Evolutionary conservation across 2,797 vertebrate genomes (phyloP).

Genomic region (Eidolon dupreanum): DNA sequence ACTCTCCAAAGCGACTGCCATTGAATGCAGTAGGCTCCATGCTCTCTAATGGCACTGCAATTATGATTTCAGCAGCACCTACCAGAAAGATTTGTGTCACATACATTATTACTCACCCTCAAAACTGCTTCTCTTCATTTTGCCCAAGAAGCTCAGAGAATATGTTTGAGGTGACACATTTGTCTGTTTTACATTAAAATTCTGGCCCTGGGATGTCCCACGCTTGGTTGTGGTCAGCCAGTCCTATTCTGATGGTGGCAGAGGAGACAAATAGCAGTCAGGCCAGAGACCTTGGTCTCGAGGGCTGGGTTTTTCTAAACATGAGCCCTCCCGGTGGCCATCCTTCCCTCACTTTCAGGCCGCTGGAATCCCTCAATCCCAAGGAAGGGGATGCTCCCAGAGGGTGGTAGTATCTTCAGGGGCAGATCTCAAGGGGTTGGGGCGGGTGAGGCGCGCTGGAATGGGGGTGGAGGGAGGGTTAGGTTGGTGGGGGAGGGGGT

Average conservation of each 20-base stretch:
- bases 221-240: background rate
- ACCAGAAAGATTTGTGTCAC: background rate
- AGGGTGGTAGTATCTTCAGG: background rate
- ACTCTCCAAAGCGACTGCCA: background rate
- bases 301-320: background rate
- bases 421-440: background rate
- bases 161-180: background rate
- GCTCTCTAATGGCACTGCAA: background rate
- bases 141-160: background rate
- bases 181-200: background rate
- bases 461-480: background rate
- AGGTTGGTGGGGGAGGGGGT: rapidly evolving
- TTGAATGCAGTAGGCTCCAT: rapidly evolving
- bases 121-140: background rate
- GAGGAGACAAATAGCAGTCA: background rate
- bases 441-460: rapidly evolving
- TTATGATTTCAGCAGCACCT: background rate
- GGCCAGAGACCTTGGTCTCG: rapidly evolving
- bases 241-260: rapidly evolving
- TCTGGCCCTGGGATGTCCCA: background rate
- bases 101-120: background rate
- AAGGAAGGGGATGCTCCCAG: background rate
- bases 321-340: rapidly evolving
- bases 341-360: background rate
- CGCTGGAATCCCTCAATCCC: background rate